phyloP scores from a whole-genome alignment of 2,113 vertebrate species.

The Chiloscyllium plagiosum region DNA sequence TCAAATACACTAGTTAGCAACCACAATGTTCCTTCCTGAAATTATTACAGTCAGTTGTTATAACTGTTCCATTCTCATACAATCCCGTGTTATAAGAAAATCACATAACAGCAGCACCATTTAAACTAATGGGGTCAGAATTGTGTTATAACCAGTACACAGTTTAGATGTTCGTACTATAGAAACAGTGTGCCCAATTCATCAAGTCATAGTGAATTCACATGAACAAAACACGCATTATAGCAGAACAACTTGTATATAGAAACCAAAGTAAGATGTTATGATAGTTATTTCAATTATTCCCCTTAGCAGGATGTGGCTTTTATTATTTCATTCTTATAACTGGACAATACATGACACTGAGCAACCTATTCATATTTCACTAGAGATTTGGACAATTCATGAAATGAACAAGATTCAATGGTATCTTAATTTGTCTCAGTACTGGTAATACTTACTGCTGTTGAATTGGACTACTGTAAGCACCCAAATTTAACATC shows the following conservation, averaged over 20 bases:
- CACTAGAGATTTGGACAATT: not conserved
- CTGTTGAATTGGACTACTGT: slow-evolving; percentile 67
- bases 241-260: too few relatives aligned
- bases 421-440: not conserved
- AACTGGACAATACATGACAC: not conserved
- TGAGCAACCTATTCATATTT: not conserved
- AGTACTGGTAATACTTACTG: slow-evolving; percentile 58
- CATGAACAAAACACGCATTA: too few relatives aligned
- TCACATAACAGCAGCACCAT: too few relatives aligned
- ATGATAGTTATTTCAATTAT: not conserved
- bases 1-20: not conserved
- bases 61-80: too few relatives aligned
- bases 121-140: too few relatives aligned
- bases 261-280: not conserved
- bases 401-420: not conserved
- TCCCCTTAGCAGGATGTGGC: not conserved
- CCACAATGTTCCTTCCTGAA: not conserved
- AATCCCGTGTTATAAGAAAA: too few relatives aligned
- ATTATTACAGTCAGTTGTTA: not conserved
- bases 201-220: too few relatives aligned
- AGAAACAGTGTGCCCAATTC: too few relatives aligned
- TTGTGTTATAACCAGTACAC: too few relatives aligned
- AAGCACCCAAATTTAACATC: slow-evolving; percentile 72
- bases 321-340: not conserved
- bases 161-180: too few relatives aligned